Conservation (phyloP, 2,113 vertebrate genomes). For the Urocitellus parryii region DNA sequence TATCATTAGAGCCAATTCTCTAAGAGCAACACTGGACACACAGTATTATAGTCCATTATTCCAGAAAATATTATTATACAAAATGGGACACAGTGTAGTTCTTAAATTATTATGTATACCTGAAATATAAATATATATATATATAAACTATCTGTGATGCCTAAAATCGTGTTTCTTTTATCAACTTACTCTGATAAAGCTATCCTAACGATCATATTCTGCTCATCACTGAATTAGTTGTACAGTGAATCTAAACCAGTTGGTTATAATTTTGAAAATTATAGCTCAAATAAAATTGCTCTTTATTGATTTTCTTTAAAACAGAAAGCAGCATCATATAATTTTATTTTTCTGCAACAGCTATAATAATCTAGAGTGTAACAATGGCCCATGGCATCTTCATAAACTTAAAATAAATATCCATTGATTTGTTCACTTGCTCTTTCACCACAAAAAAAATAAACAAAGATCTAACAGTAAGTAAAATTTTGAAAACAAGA, state of each 20-base stretch:
- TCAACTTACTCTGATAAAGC: not conserved
- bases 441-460: conserved; percentile 45
- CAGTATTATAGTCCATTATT: not conserved
- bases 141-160: not conserved
- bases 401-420: conserved; percentile 57
- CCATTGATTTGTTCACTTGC: conserved; percentile 62
- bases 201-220: conserved; percentile 27
- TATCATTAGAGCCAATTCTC: not conserved
- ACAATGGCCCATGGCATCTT: conserved; percentile 25
- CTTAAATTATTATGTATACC: not conserved
- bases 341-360: conserved; percentile 68
- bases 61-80: not conserved
- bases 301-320: conserved; percentile 70
- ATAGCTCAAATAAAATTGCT: conserved; percentile 70
- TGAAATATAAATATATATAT: conserved; percentile 1
- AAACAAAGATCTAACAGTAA: conserved; percentile 46
- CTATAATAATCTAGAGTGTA: conserved; percentile 4
- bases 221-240: not conserved
- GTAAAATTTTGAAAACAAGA: not conserved
- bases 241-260: conserved; percentile 11
- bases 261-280: conserved; percentile 77
- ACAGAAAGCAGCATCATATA: conserved; percentile 54
- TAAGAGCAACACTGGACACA: not conserved
- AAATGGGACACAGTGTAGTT: not conserved
- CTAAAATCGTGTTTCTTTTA: conserved; percentile 10